Conservation (phyloP, 2,797 vertebrate species). For the Danio albolineatus region DNA sequence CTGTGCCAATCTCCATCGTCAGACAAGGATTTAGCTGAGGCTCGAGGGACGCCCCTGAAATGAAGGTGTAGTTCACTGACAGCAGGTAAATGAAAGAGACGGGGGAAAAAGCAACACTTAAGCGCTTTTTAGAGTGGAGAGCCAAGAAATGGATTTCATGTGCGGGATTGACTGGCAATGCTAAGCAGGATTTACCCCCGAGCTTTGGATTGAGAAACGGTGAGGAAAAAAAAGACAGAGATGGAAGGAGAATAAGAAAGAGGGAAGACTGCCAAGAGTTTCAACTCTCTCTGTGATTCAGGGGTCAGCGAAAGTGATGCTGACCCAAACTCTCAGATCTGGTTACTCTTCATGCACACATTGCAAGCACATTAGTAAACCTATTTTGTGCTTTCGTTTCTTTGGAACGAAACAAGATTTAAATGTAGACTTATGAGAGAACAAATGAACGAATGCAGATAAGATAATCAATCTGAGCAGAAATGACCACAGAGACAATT, state of each 20-base stretch:
- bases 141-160: slow-evolving; percentile 44
- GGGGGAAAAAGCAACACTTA: neutral
- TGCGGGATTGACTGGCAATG: slow-evolving; percentile 34
- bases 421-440: neutral
- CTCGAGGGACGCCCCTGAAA: neutral
- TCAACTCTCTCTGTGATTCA: slow-evolving; percentile 36
- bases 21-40: neutral
- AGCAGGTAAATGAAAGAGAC: slow-evolving; percentile 11
- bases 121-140: neutral
- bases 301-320: slow-evolving; percentile 17
- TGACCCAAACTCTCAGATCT: slow-evolving; percentile 37
- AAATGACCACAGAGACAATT: slow-evolving; percentile 33
- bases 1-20: neutral
- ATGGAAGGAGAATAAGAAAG: slow-evolving; percentile 16
- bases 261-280: slow-evolving; percentile 26
- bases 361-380: neutral
- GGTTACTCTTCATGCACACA: neutral
- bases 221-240: slow-evolving; percentile 16
- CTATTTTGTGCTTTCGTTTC: neutral
- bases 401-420: slow-evolving; percentile 15
- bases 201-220: slow-evolving; percentile 22
- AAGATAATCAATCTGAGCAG: slow-evolving; percentile 40
- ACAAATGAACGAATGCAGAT: slow-evolving; percentile 8
- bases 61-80: slow-evolving; percentile 1
- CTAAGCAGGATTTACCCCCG: slow-evolving; percentile 49